These are phyloP conservation scores for Apaloderma vittatum DNA, from an alignment of 2,113 vertebrate genomes.

Conservation along the genomic window DNA sequence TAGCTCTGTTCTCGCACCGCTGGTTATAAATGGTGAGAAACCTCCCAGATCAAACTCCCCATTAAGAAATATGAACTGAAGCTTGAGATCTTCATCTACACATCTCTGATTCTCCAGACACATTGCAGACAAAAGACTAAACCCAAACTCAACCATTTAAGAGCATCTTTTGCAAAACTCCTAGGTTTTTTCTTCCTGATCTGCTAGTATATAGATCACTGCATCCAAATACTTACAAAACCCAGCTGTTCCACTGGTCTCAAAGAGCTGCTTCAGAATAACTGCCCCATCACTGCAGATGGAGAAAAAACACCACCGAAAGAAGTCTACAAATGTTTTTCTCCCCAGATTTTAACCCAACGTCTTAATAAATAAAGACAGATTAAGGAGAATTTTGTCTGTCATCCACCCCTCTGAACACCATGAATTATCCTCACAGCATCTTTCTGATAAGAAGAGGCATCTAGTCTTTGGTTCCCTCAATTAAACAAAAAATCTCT, in stretches of 20 bases:
- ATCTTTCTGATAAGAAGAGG: not conserved
- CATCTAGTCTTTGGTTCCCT: not conserved
- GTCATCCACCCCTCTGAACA: not conserved
- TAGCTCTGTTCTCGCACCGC: not conserved
- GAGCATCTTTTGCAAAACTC: not conserved
- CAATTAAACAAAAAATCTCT: not conserved
- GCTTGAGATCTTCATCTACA: not conserved
- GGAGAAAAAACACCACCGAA: not conserved
- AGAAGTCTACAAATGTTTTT: not conserved
- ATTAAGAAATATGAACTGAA: not conserved
- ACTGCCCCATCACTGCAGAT: not conserved
- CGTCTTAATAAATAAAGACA: not conserved
- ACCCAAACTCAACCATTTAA: not conserved
- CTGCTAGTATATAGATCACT: not conserved
- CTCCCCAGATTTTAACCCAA: not conserved
- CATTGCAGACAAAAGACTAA: not conserved
- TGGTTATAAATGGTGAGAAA: not conserved
- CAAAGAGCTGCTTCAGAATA: not conserved
- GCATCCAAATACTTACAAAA: not conserved
- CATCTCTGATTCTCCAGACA: not conserved
- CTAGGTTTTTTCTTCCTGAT: not conserved
- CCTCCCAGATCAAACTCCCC: not conserved
- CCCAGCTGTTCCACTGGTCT: not conserved
- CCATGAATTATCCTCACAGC: not conserved
- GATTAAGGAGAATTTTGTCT: not conserved